Evolutionary conservation across 2,113 vertebrate species (phyloP).

Genomic region (Myrmecobius fasciatus): DNA sequence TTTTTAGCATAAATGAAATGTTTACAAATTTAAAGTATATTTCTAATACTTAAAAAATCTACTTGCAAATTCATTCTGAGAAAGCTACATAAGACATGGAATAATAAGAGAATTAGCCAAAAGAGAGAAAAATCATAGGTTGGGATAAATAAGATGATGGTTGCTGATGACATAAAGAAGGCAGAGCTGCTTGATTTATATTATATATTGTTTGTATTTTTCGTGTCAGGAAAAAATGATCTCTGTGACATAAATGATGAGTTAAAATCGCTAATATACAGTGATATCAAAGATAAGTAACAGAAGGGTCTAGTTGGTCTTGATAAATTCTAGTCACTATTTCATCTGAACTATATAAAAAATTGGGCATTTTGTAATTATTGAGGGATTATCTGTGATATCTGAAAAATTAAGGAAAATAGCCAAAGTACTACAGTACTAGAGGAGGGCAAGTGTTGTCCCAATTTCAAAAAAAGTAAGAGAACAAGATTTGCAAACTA

Average conservation of each 20-base stretch:
- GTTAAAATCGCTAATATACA: not conserved
- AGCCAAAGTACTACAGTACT: not conserved
- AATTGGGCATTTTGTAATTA: not conserved
- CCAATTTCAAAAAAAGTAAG: not conserved
- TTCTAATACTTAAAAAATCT: not conserved
- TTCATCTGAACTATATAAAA: not conserved
- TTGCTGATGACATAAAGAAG: not conserved
- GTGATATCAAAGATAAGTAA: not conserved
- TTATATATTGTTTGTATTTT: not conserved
- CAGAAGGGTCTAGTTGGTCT: not conserved
- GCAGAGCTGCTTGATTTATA: not conserved
- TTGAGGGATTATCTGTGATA: not conserved
- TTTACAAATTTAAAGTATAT: not conserved
- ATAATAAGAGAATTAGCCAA: not conserved
- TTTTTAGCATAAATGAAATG: conserved; percentile 12
- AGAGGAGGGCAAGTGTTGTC: not conserved
- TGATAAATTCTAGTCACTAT: not conserved
- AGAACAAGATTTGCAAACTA: not conserved
- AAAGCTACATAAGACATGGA: not conserved
- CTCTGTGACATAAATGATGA: not conserved
- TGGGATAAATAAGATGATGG: not conserved
- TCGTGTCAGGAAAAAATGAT: not conserved
- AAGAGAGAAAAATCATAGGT: not conserved
- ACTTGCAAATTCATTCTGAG: not conserved
- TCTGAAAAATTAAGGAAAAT: not conserved